Base-by-base conservation (phyloP, 2,113 vertebrate species). In the Eidolon helvum region DNA sequence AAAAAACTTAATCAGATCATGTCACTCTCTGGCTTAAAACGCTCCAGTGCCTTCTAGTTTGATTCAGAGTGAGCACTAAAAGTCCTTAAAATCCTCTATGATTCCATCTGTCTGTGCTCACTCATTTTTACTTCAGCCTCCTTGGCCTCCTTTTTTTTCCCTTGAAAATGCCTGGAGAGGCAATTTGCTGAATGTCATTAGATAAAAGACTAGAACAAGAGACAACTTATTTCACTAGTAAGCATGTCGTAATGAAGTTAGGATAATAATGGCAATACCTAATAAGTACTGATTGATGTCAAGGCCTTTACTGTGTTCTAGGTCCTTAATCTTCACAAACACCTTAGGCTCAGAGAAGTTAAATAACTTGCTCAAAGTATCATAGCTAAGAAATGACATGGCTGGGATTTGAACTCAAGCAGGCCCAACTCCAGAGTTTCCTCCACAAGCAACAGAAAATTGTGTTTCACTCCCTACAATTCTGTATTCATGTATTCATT, bases 381-480 rank as follows among this genome's bases (percentile, higher is more conserved):
- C 50, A 72, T 26, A 79, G 69, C 48, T 65, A 74, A 71, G 15
- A 95, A 97, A 87, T 30, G 19, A 48, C 43, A 85, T 2, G 74
- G 24, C 22, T 83, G 24, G 15, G 28, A 95, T 94, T 33, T 95
- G 50, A 95, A 90, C 24, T 82, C 71, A 93, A 91, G 55, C 5
- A 79, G 53, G 92, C 53, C 4, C 40, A 94, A 66, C 53, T 89
- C 48, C 22, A 92, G 33, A 77, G 71, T 59, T 86, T 80, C 21
- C 43, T 91, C 79, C 35, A 94, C 0, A 71, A 19, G 45, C 53
- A 96, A 90, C n/a, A 19, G 28, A 63, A 87, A 82, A 63, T 33
- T 85, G 45, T 33, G 33, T 84, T 88, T 97, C 28, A 72, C 1
- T 50, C 48, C 48, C 48, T 50, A 50, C 48, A 50, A 50, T 50